Evolutionary conservation across 2,888 invertebrate species (phyloP), one percentile per base, ranked within the genome.

Genomic region (Danaus chrysippus): DNA sequence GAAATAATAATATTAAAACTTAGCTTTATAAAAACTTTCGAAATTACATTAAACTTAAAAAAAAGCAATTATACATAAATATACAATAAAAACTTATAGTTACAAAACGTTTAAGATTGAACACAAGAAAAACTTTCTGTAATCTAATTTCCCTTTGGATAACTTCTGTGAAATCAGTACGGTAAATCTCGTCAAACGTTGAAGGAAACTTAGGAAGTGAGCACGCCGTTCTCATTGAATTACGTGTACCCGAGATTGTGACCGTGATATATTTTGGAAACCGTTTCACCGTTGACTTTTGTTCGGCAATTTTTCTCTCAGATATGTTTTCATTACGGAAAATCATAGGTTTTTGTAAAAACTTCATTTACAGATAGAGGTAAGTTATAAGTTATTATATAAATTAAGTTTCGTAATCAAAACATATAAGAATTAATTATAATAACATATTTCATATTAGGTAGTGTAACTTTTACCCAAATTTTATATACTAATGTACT

Each of bases 131-230:
- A 84, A 84, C 78, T 87, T 86, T 73, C 63, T 71, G 73, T 76
- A 87, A 87, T 81, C 82, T 85, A 84, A 87, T 87, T 86, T 87
- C 83, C 83, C 81, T 83, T 83, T 73, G 77, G 81, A 79, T 81
- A 87, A 86, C 83, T 86, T 86, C 71, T 71, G 71, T 73, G 78
- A 79, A 82, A 86, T 86, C 86, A 84, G 77, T 73, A 71, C 76
- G 80, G 83, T 79, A 83, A 87, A 87, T 87, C 86, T 84, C 82
- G 83, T 86, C 86, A 86, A 86, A 84, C 43, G 61, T 84, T 84
- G 83, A 79, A 77, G 77, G 81, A 80, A 76, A 79, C 76, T 67
- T 65, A 66, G 79, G 77, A 77, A 76, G 77, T 75, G 77, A 77
- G 74, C 11, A 49, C 49, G 49, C 74, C 74, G 76, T 76, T 76